A percentile compares a stretch with the other conserved stretches of the same genome.
These are phyloP conservation scores for Petrolisthes cinctipes DNA, from an alignment of 2,888 invertebrate genomes.

Conservation along the genomic window DNA sequence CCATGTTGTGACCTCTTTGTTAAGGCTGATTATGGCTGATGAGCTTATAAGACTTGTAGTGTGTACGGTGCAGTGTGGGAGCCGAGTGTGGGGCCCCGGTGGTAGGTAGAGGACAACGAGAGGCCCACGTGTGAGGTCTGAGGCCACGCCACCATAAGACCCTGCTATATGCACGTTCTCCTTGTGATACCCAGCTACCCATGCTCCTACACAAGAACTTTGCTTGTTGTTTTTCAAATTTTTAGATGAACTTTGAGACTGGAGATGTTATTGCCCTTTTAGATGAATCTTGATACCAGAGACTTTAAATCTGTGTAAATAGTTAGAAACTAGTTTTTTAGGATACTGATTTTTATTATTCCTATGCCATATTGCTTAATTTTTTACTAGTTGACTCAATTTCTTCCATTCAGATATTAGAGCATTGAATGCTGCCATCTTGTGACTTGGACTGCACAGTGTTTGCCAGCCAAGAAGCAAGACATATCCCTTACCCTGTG, in stretches of 20 bases:
- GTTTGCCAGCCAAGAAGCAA: constrained; percentile 59
- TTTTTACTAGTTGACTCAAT: constrained; percentile 63
- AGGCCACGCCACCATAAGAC: constrained; percentile 34
- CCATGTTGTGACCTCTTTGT: not conserved
- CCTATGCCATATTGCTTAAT: constrained; percentile 63
- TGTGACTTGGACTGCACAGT: constrained; percentile 59
- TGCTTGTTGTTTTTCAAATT: constrained; percentile 65
- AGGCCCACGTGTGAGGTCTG: constrained; percentile 29
- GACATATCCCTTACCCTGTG: constrained; percentile 53
- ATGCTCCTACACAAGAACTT: constrained; percentile 47
- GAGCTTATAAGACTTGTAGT: constrained; percentile 43
- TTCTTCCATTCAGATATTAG: constrained; percentile 62
- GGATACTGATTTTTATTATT: constrained; percentile 64
- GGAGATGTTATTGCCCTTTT: constrained; percentile 59
- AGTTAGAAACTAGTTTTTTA: constrained; percentile 65
- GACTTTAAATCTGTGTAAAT: constrained; percentile 59
- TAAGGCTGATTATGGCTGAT: constrained; percentile 17
- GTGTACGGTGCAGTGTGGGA: constrained; percentile 54
- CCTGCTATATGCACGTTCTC: constrained; percentile 56
- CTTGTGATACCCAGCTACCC: constrained; percentile 60
- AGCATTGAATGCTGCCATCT: constrained; percentile 60
- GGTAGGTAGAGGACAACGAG: constrained; percentile 32
- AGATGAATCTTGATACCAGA: constrained; percentile 60
- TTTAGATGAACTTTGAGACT: constrained; percentile 61
- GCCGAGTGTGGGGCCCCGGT: constrained; percentile 45